Base-by-base conservation (phyloP, 35 echinoderm and acorn worm genomes). In the Acanthaster planci region DNA sequence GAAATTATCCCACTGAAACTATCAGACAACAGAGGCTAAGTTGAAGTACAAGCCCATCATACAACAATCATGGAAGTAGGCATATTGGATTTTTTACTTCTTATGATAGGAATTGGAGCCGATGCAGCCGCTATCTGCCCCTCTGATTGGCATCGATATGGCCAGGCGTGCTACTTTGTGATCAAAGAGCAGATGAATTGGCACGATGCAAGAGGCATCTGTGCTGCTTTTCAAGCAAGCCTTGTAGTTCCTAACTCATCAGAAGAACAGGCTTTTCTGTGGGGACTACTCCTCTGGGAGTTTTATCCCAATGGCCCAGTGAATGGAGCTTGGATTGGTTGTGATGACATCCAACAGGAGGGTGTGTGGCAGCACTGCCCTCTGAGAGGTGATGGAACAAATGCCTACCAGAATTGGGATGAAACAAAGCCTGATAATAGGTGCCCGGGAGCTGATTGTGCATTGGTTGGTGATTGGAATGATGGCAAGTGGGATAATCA, bases 131-230 rank as follows among this genome's bases (percentile, higher is more conserved):
- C 60, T 22, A 68, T 68, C 22, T 72, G 64, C 26, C 23, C 64
- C 14, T 14, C 64, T 72, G 64, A 29, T 12, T 72, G 64, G 64
- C 23, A 72, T 10, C 64, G 64, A 72, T 72, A 72, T 34, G 64
- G 64, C 26, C 10, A 68, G 16, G 23, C 64, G 0, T 72, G 64
- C 64, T 72, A 72, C 64, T 72, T 30, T 31, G 26, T 72, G 64
- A 72, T 29, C 22, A 72, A 26, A 31, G 26, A 35, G 30, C 10
- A 30, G 3, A 21, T 72, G 64, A 29, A 21, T 26, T 72, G 64
- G 64, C 29, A 2, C 30, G 23, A 29, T 19, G 64, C 64, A 72
- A 72, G 10, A 1, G 64, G 30, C 5, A 72, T 26, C 64, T 72
- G 64, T 34, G 0, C 34, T 34, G 34, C 8, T 12, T 16, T 9